These are phyloP conservation scores for Hoplias malabaricus DNA, from an alignment of 2,113 vertebrate genomes.

Conservation along the genomic window DNA sequence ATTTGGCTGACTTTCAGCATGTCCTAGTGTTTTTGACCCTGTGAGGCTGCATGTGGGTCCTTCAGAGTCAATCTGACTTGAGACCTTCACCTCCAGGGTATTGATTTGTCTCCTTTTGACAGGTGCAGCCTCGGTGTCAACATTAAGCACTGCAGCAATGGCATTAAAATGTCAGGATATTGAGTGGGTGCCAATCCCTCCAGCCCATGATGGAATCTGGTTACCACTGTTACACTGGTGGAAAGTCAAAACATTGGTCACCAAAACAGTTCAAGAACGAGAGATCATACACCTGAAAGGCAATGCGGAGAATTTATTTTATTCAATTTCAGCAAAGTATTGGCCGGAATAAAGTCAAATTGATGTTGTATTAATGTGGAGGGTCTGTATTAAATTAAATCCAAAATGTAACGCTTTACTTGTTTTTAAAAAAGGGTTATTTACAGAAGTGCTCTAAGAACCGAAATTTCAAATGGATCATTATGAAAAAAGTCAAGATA, in stretches of 20 bases:
- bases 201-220: slow-evolving; percentile 57
- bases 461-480: no score
- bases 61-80: slow-evolving; percentile 65
- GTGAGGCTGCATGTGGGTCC: slow-evolving; percentile 33
- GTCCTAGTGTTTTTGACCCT: neutral
- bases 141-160: slow-evolving; percentile 87
- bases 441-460: no score
- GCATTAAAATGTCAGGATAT: slow-evolving; percentile 93
- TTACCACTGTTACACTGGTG: neutral
- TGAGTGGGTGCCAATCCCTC: slow-evolving; percentile 87
- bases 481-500: no score
- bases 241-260: slow-evolving; percentile 18
- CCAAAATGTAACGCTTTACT: no score
- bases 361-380: no score
- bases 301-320: neutral
- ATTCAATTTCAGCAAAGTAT: no score
- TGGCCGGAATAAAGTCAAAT: no score
- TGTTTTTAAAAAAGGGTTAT: no score
- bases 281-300: slow-evolving; percentile 79
- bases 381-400: no score
- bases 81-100: slow-evolving; percentile 76
- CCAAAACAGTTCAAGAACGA: neutral
- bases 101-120: slow-evolving; percentile 87
- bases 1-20: neutral
- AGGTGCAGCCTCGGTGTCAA: slow-evolving; percentile 80